Base-by-base conservation (phyloP, 2,888 invertebrate genomes). In the Caenorhabditis imperialis region DNA sequence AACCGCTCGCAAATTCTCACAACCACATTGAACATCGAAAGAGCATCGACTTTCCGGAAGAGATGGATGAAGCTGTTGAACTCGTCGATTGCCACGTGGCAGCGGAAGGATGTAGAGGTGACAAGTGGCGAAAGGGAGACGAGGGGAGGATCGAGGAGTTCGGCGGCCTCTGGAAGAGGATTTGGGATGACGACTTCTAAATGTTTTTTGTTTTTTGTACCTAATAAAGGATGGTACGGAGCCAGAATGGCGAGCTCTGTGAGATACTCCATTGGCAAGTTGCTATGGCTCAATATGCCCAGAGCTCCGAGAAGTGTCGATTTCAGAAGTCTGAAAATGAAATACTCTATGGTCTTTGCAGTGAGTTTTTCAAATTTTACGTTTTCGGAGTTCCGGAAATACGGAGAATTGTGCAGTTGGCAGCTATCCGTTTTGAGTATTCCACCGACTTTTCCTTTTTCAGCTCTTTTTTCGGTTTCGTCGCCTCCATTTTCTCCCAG, bases 151-250 rank as follows among this genome's bases (percentile, higher is more conserved):
- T 5, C 14, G 27, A 40, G n/a, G n/a, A n/a, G 35, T n/a, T 14
- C 22, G 40, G n/a, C 12, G 16, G 33, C 42, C 25, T 57, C 50
- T n/a, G n/a, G n/a, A n/a, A n/a, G n/a, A n/a, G n/a, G n/a, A n/a
- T n/a, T n/a, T n/a, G n/a, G n/a, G n/a, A n/a, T n/a, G n/a, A n/a
- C n/a, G n/a, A n/a, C n/a, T 30, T 30, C 6, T 7, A 30, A 30
- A 30, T 30, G 30, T 30, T 30, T 30, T 30, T 10, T 6, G 30
- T 30, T 30, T 30, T 45, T 38, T 25, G 14, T 33, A 61, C 60
- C 37, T 10, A 48, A 18, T 4, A 62, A 12, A 2, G 65, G 65
- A 16, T 65, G 65, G 14, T 50, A 57, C 0, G 65, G 55, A 5
- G 35, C 12, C 8, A 38, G 10, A 4, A 27, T 7, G 6, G 42